Evolutionary conservation across 1,140 invertebrate species (phyloP).

Genomic region (Linepithema humile): DNA sequence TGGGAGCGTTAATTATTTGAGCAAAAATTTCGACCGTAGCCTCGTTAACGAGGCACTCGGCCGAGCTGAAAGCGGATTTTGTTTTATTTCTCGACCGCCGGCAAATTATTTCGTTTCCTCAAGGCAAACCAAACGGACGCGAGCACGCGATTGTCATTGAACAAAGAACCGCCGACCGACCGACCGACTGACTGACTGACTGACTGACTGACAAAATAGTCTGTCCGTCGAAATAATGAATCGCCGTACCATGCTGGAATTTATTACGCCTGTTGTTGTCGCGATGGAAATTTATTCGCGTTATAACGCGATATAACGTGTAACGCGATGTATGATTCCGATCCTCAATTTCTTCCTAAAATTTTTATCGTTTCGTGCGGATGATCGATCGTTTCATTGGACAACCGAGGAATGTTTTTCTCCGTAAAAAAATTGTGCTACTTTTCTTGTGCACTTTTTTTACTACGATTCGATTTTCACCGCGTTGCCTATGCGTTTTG

Average conservation of each 20-base stretch:
- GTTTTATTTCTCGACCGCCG: constrained; percentile 14
- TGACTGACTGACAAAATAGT: too few species aligned
- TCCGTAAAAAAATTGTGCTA: neutral
- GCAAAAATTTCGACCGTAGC: constrained; percentile 42
- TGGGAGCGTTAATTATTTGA: constrained; percentile 38
- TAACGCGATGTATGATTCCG: too few species aligned
- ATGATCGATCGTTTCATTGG: constrained; percentile 28
- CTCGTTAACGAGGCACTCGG: constrained; percentile 30
- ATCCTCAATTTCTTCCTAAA: neutral
- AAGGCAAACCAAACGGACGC: neutral
- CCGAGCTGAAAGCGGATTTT: neutral
- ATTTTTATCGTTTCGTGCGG: neutral
- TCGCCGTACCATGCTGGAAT: neutral
- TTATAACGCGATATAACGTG: too few species aligned
- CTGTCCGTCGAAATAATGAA: constrained; percentile 2
- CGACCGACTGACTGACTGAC: too few species aligned
- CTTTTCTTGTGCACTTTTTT: neutral
- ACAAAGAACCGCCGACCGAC: neutral
- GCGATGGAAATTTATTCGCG: constrained; percentile 11
- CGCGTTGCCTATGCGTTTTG: neutral
- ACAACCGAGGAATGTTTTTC: neutral
- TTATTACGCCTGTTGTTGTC: neutral
- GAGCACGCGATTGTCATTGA: neutral
- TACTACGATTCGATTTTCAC: too few species aligned
- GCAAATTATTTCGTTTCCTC: neutral